These are phyloP conservation scores for Odontamblyopus rebecca DNA, from an alignment of 2,797 vertebrate species.

Conservation along the genomic window DNA sequence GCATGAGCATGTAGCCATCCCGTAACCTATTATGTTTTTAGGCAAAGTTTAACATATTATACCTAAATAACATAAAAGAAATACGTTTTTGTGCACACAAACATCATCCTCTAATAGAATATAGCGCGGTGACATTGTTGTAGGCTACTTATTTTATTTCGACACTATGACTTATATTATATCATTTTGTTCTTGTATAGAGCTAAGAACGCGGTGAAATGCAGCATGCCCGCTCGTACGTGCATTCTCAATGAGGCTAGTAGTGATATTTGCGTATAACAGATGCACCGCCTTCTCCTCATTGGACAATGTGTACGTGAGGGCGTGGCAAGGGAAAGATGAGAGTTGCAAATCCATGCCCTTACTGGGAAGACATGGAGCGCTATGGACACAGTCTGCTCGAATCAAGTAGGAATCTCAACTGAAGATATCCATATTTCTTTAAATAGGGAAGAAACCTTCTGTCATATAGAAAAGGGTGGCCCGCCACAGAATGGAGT, in stretches of 20 bases:
- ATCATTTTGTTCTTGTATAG: slow-evolving; percentile 40
- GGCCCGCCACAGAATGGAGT: slow-evolving; percentile 83
- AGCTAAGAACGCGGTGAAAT: slow-evolving; percentile 55
- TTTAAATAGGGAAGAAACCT: slow-evolving; percentile 38
- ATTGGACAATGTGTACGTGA: slow-evolving; percentile 78
- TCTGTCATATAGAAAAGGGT: slow-evolving; percentile 58
- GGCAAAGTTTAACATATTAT: neutral
- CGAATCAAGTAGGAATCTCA: slow-evolving; percentile 65
- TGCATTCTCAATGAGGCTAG: slow-evolving; percentile 72
- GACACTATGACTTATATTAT: slow-evolving; percentile 4
- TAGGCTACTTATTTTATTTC: neutral
- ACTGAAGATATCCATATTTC: slow-evolving; percentile 56
- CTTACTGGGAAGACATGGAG: slow-evolving; percentile 76
- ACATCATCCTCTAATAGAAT: neutral
- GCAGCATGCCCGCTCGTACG: slow-evolving; percentile 68
- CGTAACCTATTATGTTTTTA: neutral
- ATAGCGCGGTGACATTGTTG: neutral
- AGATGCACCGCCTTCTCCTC: slow-evolving; percentile 84
- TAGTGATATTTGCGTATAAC: slow-evolving; percentile 86
- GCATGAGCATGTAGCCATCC: neutral
- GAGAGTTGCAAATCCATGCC: slow-evolving; percentile 82
- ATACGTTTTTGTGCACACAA: neutral
- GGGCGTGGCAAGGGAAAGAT: slow-evolving; percentile 78
- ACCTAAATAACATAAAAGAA: neutral
- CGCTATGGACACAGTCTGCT: slow-evolving; percentile 74